Base-by-base conservation (phyloP, 2,113 vertebrate genomes). In the Sterrhoptilus dennistouni region DNA sequence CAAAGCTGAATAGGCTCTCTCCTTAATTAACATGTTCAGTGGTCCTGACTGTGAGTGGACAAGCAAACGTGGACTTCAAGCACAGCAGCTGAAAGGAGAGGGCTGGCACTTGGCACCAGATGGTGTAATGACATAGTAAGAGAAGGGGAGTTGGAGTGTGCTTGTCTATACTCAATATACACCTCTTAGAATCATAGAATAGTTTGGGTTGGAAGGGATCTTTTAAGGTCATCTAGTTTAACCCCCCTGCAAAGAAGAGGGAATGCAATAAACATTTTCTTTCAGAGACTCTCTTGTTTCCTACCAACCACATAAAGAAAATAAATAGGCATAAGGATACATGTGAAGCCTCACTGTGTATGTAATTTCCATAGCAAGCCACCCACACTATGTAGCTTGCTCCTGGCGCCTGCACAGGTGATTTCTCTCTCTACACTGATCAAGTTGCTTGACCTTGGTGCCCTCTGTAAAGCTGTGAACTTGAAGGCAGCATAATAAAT, bases 401-500 rank as follows among this genome's bases (percentile, higher is more conserved):
- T 87, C 57, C 90, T 95, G 63, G 56, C 4, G 12, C 91, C 38
- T 84, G 60, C 85, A 90, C 85, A 80, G 88, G 92, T 96, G 83
- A 94, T 94, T 91, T 95, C 89, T 96, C 66, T 82, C 74, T 95
- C 95, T 0, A 7, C 89, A 71, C 91, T 47, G 44, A 96, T 95
- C 94, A 74, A 59, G 74, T 96, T 93, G 44, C 87, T 97, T 77
- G 87, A 97, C 97, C 97, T 97, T 59, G 23, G 89, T 96, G 96
- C 96, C 96, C 96, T 97, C 87, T 92, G 95, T 89, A 85, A 97
- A 97, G 85, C 42, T 97, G 86, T 94, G 89, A 93, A 77, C 74
- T 94, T 59, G 14, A 89, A 93, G 79, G 78, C 68, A 54, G 95
- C 88, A 95, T 98, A 98, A 97, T 97, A 97, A 97, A 97, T 98